Conservation (phyloP, 2,888 invertebrate genomes). For the Sarcophaga caerulescens region DNA sequence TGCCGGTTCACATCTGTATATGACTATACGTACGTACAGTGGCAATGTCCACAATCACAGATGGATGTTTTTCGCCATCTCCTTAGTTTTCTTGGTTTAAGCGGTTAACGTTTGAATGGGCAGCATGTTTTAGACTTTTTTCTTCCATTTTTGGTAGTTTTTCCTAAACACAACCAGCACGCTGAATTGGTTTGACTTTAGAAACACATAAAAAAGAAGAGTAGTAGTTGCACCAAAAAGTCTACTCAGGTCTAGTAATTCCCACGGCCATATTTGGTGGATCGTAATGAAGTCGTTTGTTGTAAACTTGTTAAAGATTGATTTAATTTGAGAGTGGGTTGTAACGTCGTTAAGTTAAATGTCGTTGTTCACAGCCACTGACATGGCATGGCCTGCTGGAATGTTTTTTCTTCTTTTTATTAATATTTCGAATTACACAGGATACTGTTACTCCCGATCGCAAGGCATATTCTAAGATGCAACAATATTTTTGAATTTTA, state of each 20-base stretch:
- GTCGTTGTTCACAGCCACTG: conserved; percentile 47
- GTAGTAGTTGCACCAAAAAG: conserved; percentile 62
- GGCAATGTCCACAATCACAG: conserved; percentile 58
- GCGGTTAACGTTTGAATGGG: conserved; percentile 39
- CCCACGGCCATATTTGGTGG: conserved; percentile 71
- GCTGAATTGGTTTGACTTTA: conserved; percentile 56
- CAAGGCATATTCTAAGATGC: no score
- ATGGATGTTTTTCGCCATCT: conserved; percentile 58
- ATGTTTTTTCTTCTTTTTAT: background rate
- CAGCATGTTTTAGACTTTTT: conserved; percentile 51
- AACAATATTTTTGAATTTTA: no score
- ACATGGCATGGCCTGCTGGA: conserved; percentile 25
- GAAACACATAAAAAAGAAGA: conserved; percentile 53
- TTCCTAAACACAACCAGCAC: conserved; percentile 50
- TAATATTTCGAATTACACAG: background rate
- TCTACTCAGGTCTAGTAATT: conserved; percentile 66
- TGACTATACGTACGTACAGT: conserved; percentile 23
- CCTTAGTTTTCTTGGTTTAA: conserved; percentile 28
- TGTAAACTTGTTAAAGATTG: conserved; percentile 67
- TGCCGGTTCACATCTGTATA: conserved; percentile 26
- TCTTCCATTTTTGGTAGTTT: conserved; percentile 47
- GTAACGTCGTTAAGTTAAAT: conserved; percentile 67
- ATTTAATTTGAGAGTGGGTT: conserved; percentile 67
- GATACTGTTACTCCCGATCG: background rate
- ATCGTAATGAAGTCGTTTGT: conserved; percentile 70